These are phyloP conservation scores for Nysson spinosus DNA, from an alignment of 2,888 invertebrate genomes.

Conservation along the genomic window DNA sequence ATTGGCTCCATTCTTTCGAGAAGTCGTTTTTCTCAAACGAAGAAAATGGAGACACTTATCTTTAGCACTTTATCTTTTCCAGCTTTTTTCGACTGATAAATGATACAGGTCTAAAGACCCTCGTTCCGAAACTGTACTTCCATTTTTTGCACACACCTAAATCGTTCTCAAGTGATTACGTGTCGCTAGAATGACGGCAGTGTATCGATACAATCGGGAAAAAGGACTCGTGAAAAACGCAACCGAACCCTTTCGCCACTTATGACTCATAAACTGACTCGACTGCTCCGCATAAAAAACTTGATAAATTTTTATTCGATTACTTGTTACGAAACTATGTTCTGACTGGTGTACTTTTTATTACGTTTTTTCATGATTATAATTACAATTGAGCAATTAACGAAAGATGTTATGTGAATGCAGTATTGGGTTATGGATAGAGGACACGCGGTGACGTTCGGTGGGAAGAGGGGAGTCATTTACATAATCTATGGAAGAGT, in stretches of 20 bases:
- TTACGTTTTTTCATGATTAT: no score
- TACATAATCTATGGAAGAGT: no score
- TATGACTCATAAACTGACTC: slow-evolving; percentile 17
- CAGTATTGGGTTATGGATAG: no score
- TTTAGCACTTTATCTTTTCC: background rate
- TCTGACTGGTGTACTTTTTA: no score
- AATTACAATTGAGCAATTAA: no score
- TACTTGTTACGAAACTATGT: slow-evolving; percentile 3
- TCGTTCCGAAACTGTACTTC: background rate
- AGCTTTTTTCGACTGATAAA: background rate
- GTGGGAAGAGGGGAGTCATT: no score
- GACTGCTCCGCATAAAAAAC: background rate
- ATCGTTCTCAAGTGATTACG: no score
- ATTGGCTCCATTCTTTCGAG: background rate
- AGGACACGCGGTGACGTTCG: no score
- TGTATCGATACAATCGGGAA: background rate
- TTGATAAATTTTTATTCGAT: slow-evolving; percentile 5
- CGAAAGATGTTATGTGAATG: no score
- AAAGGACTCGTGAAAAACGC: background rate
- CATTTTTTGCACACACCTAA: background rate
- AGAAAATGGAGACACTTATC: background rate
- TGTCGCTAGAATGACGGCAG: background rate
- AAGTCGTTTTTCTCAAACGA: background rate
- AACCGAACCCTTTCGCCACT: background rate
- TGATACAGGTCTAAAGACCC: background rate